Evolutionary conservation across 2,113 vertebrate genomes (phyloP).

Genomic region (Chloroceryle aenea): DNA sequence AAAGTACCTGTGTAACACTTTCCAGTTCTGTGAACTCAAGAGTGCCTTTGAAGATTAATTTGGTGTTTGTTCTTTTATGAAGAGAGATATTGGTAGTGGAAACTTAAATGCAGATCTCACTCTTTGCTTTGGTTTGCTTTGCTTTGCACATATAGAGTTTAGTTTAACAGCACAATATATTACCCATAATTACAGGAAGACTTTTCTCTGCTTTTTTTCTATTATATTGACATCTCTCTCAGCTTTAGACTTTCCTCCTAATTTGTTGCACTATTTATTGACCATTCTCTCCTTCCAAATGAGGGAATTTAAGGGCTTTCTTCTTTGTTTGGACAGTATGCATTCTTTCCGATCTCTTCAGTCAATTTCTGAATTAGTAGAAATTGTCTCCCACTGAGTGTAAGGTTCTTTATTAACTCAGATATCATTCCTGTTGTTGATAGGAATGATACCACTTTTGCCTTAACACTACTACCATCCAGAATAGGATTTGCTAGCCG

Average conservation of each 20-base stretch:
- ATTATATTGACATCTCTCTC: not conserved
- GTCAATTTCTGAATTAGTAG: not conserved
- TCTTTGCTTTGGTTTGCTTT: not conserved
- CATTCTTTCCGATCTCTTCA: not conserved
- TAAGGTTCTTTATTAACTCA: not conserved
- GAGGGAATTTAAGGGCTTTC: not conserved
- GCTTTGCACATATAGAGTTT: not conserved
- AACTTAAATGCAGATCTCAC: not conserved
- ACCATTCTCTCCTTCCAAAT: not conserved
- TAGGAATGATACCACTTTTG: not conserved
- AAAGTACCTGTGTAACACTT: not conserved
- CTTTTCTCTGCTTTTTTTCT: not conserved
- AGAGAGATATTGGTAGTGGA: not conserved
- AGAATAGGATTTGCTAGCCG: not conserved
- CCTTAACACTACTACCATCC: not conserved
- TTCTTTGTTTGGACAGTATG: not conserved
- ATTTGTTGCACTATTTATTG: not conserved
- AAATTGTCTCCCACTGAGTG: not conserved
- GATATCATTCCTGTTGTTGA: not conserved
- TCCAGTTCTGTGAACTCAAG: not conserved
- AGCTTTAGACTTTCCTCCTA: not conserved
- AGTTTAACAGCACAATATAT: not conserved
- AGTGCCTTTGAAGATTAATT: not conserved
- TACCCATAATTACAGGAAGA: not conserved
- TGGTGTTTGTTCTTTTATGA: not conserved